Conservation (phyloP, 92 coral and sea anemone genomes). For the Siderastrea siderea region DNA sequence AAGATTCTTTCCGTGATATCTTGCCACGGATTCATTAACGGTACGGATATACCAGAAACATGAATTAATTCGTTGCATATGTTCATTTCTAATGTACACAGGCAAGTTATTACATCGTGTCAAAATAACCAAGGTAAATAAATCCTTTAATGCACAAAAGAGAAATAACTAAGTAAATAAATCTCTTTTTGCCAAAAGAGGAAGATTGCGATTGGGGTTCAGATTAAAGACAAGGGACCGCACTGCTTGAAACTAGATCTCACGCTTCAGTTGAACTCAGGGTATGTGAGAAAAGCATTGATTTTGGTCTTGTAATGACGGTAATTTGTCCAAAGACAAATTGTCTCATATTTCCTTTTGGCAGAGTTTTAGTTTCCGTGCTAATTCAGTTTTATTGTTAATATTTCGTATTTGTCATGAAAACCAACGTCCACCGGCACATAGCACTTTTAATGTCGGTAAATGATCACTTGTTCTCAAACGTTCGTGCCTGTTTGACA, state of each 20-base stretch:
- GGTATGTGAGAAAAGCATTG: not conserved
- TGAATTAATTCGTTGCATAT: not conserved
- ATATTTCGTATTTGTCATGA: too few relatives aligned
- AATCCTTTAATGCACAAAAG: slow-evolving; percentile 3
- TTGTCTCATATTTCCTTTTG: too few relatives aligned
- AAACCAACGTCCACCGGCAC: too few relatives aligned
- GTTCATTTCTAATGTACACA: slow-evolving; percentile 3
- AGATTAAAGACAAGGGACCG: not conserved
- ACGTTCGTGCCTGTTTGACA: not conserved
- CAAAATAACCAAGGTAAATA: not conserved
- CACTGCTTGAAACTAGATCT: not conserved
- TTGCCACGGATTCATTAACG: not conserved
- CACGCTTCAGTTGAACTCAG: not conserved
- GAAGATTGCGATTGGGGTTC: not conserved
- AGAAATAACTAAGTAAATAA: not conserved
- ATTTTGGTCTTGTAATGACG: not conserved
- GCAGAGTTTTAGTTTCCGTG: too few relatives aligned
- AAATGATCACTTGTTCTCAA: not conserved
- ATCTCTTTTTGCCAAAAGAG: not conserved
- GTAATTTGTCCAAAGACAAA: not conserved
- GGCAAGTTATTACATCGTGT: not conserved
- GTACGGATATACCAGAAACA: not conserved
- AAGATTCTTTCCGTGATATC: slow-evolving; percentile 12
- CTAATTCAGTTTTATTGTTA: too few relatives aligned
- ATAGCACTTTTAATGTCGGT: not conserved